These are phyloP conservation scores for Dexiosoma caninum DNA, from an alignment of 2,888 invertebrate species.

Conservation along the genomic window DNA sequence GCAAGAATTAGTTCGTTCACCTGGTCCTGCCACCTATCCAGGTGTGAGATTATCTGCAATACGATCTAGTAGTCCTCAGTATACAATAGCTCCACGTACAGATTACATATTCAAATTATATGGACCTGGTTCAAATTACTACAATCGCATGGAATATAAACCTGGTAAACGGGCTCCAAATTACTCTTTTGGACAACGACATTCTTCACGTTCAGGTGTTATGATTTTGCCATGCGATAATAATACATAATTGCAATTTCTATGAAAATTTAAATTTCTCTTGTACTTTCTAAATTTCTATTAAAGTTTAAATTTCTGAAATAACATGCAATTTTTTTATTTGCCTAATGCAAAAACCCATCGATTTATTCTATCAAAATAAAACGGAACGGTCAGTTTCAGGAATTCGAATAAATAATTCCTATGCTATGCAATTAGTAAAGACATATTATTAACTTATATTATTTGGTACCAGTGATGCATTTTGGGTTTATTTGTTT, in stretches of 20 bases:
- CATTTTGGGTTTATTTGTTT: no score
- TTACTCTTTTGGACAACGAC: slow-evolving; percentile 74
- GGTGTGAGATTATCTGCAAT: slow-evolving; percentile 68
- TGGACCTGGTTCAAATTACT: slow-evolving; percentile 73
- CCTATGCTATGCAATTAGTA: no score
- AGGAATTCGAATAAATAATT: no score
- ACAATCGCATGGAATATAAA: slow-evolving; percentile 72
- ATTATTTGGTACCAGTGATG: no score
- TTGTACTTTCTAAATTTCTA: neutral
- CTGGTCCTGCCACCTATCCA: slow-evolving; percentile 75
- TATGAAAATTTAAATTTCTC: neutral
- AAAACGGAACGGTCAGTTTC: no score
- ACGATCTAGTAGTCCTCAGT: slow-evolving; percentile 69
- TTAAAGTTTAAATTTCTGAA: neutral
- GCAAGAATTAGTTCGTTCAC: slow-evolving; percentile 66
- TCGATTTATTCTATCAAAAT: no score
- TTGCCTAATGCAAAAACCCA: no score
- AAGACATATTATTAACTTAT: no score
- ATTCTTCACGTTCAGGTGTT: slow-evolving; percentile 73
- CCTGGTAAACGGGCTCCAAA: slow-evolving; percentile 70
- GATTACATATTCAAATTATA: slow-evolving; percentile 53
- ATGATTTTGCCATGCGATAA: slow-evolving; percentile 76
- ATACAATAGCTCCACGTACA: slow-evolving; percentile 69
- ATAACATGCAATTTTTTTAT: neutral
- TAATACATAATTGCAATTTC: slow-evolving; percentile 68